Evolutionary conservation across 2,113 vertebrate species (phyloP).

Genomic region (Petromus typicus): DNA sequence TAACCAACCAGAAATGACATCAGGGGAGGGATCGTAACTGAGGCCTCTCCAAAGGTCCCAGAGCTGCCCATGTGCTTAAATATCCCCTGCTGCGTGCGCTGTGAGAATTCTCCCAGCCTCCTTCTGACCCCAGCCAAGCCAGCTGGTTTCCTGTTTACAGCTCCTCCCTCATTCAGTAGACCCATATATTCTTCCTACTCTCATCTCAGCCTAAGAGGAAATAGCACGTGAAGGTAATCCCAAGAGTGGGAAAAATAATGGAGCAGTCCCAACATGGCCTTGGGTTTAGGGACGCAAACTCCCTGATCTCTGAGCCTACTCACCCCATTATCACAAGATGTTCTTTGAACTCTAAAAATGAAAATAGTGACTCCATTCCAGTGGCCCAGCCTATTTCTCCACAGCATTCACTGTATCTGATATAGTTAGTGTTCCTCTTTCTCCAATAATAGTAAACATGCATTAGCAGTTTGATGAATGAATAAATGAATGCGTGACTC

Average conservation of each 20-base stretch:
- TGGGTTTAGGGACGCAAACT: not conserved
- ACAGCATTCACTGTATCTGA: not conserved
- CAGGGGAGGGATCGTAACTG: not conserved
- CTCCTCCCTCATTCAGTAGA: fast-evolving
- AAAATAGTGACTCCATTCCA: not conserved
- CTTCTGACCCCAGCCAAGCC: not conserved
- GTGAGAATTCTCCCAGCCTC: not conserved
- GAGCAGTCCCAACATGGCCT: not conserved
- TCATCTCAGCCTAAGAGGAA: not conserved
- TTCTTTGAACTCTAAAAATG: not conserved
- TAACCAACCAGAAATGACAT: not conserved
- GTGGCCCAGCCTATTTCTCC: not conserved
- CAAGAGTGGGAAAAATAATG: not conserved
- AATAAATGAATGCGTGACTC: not conserved
- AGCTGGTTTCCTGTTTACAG: not conserved
- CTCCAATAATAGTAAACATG: not conserved
- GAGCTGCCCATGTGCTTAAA: not conserved
- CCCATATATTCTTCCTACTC: not conserved
- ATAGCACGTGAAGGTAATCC: not conserved
- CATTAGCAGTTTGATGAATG: not conserved
- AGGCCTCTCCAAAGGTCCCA: not conserved
- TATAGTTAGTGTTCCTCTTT: not conserved
- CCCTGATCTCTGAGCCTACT: not conserved
- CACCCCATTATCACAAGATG: not conserved
- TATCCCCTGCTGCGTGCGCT: not conserved